A percentile compares a stretch with the other conserved stretches of the same genome.
phyloP scores from a whole-genome alignment of 1,140 invertebrate genomes.

The Melanaphis sacchari region DNA sequence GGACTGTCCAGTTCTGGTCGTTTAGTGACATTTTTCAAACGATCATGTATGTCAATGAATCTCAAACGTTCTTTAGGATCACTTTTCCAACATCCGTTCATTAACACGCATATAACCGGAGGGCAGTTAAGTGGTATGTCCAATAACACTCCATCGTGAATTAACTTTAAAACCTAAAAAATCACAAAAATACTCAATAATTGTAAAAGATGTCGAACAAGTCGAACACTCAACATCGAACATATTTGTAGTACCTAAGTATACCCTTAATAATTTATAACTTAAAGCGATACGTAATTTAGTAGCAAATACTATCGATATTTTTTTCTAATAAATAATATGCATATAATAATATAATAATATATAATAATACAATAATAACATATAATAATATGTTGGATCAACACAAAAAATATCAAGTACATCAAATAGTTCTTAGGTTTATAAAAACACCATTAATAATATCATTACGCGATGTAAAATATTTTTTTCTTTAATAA shows the following conservation, averaged over 20 bases:
- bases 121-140: conserved; percentile 83
- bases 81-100: conserved; percentile 85
- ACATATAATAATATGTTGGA: too few species aligned
- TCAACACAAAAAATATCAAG: too few species aligned
- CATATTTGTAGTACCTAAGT: too few species aligned
- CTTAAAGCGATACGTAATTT: not conserved
- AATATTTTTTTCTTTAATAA: too few species aligned
- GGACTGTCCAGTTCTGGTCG: conserved; percentile 4
- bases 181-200: not conserved
- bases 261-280: not conserved
- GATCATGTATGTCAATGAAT: conserved; percentile 77
- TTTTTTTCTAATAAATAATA: too few species aligned
- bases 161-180: conserved; percentile 78
- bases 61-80: conserved; percentile 80
- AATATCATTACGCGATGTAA: too few species aligned
- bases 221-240: too few species aligned
- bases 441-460: too few species aligned
- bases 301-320: too few species aligned
- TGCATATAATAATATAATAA: too few species aligned
- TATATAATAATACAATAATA: too few species aligned
- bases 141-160: conserved; percentile 84
- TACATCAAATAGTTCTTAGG: too few species aligned
- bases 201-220: not conserved
- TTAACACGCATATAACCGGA: conserved; percentile 77
- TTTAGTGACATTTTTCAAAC: conserved; percentile 67